Evolutionary conservation across 2,797 vertebrate species (phyloP).

Genomic region (Typhlichthys eigenmanni): DNA sequence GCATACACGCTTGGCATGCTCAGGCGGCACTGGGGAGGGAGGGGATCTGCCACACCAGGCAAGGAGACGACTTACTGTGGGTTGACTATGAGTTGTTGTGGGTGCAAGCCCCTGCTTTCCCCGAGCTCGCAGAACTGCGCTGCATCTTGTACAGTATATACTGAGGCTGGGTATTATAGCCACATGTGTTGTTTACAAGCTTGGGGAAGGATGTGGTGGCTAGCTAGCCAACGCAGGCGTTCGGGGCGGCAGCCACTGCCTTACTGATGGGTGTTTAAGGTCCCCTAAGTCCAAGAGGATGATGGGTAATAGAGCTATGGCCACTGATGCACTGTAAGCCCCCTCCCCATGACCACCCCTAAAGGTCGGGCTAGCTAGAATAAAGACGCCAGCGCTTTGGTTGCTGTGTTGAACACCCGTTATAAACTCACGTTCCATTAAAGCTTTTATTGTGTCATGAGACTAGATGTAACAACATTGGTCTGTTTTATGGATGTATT

Average conservation of each 20-base stretch:
- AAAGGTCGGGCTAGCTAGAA: conserved; percentile 46
- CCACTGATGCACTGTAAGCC: conserved; percentile 73
- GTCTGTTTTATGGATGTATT: conserved; percentile 57
- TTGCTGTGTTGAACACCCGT: conserved; percentile 51
- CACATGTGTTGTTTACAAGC: conserved; percentile 72
- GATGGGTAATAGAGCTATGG: conserved; percentile 73
- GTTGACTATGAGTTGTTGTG: conserved; percentile 55
- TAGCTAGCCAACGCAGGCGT: conserved; percentile 42
- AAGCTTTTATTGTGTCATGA: conserved; percentile 35
- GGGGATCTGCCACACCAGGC: conserved; percentile 21
- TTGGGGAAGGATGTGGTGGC: conserved; percentile 55
- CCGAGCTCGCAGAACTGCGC: conserved; percentile 68
- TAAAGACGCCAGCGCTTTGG: conserved; percentile 41
- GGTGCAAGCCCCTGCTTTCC: conserved; percentile 59
- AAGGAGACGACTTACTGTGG: conserved; percentile 35
- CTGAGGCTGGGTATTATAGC: conserved; percentile 58
- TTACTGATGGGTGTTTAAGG: conserved; percentile 69
- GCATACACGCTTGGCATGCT: conserved; percentile 69
- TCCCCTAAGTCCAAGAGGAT: conserved; percentile 70
- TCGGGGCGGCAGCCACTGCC: conserved; percentile 51
- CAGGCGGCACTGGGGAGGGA: conserved; percentile 61
- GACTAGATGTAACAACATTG: conserved; percentile 56
- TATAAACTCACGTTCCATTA: conserved; percentile 54
- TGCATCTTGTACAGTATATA: conserved; percentile 49
- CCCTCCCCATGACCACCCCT: conserved; percentile 11